Evolutionary conservation across 2,888 invertebrate species (phyloP), one percentile per base, ranked within the genome.

Genomic region (Pecten maximus): DNA sequence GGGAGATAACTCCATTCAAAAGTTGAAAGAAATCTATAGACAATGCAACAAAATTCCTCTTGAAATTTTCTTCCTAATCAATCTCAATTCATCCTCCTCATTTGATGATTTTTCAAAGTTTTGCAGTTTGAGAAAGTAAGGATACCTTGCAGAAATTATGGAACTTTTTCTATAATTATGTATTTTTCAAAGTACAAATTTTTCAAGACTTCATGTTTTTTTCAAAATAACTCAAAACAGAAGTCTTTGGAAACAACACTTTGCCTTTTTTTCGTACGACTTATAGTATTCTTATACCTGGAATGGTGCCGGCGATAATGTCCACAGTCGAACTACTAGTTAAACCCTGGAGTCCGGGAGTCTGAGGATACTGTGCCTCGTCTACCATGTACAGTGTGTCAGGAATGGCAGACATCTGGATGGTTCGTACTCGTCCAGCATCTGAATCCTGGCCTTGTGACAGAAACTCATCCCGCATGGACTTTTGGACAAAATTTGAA

Each of bases 311-410:
- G 86, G 96, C 96, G 40, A 96, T 95, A 88, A 96, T 95, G 93
- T 96, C 96, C 1, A 96, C 96, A 35, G 95, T 95, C 87, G 95
- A 94, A 88, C 94, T 93, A 23, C 95, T 93, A 40, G 94, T 92
- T 16, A 92, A 92, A 35, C 90, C 92, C 89, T 90, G 91, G 19
- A 91, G 89, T 86, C 93, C 92, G 40, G 93, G 93, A 54, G 94
- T 93, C 35, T 95, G 94, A 88, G 94, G 89, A 89, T 94, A 94
- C 88, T 93, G 94, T 23, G 93, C 91, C 89, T 98, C 97, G 89
- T 98, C 98, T 89, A 98, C 97, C 99, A 99, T 99, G 96, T 99
- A 99, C 89, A 99, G 97, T 0, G 99, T 98, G 97, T 99, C 99
- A 0, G 99, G 99, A 96, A 99, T 99, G 92, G 97, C 96, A 15